Evolutionary conservation across 2,888 invertebrate genomes (phyloP).

Genomic region (Empis stercorea): DNA sequence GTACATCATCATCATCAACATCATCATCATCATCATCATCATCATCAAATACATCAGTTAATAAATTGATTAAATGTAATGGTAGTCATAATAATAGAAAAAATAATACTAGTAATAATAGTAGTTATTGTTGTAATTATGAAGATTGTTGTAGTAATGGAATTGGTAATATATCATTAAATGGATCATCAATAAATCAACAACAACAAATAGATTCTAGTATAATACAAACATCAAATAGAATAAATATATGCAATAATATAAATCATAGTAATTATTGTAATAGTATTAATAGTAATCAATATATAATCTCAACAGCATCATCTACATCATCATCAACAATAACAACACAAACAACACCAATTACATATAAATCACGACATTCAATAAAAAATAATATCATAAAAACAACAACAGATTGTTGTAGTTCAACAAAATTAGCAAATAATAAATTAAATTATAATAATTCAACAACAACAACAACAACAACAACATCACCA

Average conservation of each 20-base stretch:
- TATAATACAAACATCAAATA: background rate
- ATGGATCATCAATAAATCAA: background rate
- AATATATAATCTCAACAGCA: background rate
- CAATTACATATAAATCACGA: conserved; percentile 18
- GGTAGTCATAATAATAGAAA: background rate
- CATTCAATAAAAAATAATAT: conserved; percentile 14
- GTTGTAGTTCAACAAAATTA: conserved; percentile 11
- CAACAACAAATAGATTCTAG: background rate
- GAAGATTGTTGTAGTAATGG: background rate
- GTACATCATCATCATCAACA: conserved; percentile 17
- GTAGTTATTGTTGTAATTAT: too few species aligned
- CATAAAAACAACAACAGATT: conserved; percentile 11
- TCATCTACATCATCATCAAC: conserved; percentile 22
- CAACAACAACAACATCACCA: conserved; percentile 9
- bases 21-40: conserved; percentile 9
- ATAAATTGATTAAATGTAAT: background rate
- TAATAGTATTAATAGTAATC: background rate
- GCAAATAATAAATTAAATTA: background rate
- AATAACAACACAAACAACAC: conserved; percentile 8
- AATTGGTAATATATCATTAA: background rate
- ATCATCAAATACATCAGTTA: background rate
- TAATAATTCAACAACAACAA: conserved; percentile 4
- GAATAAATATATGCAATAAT: too few species aligned
- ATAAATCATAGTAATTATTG: background rate
- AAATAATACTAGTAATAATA: background rate